phyloP scores from a whole-genome alignment of 2,797 vertebrate species.

The Hylomyscus alleni region DNA sequence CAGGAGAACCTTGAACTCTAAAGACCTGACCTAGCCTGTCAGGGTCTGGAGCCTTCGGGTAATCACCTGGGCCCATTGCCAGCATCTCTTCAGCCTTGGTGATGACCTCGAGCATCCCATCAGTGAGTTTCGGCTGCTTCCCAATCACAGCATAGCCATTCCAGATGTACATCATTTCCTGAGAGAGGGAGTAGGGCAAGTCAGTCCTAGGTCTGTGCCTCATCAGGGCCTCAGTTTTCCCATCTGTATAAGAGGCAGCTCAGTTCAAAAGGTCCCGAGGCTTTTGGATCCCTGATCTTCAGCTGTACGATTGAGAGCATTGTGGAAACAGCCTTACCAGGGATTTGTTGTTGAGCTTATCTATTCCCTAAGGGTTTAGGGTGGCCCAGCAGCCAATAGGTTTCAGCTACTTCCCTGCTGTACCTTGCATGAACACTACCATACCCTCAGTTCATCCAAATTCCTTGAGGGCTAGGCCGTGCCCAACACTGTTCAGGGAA shows the following conservation, averaged over 20 bases:
- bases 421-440: background rate
- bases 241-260: constrained; percentile 58
- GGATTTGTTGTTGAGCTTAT: background rate
- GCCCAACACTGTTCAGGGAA: background rate
- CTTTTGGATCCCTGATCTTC: constrained; percentile 22
- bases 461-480: constrained; percentile 5
- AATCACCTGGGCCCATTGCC: constrained; percentile 93
- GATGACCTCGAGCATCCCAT: constrained; percentile 95
- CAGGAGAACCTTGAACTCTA: background rate
- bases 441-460: background rate
- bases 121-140: constrained; percentile 96
- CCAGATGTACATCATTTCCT: constrained; percentile 99
- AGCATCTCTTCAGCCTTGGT: constrained; percentile 93
- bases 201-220: constrained; percentile 33
- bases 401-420: constrained; percentile 16
- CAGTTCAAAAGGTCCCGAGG: constrained; percentile 29
- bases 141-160: constrained; percentile 98
- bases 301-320: background rate
- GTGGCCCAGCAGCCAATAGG: background rate
- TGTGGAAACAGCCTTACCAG: background rate
- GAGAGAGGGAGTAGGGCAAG: constrained; percentile 54
- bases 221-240: constrained; percentile 50
- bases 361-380: background rate
- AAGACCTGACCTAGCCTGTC: constrained; percentile 32
- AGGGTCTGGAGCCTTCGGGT: constrained; percentile 7